Evolutionary conservation across 2,113 vertebrate species (phyloP).

Genomic region (Lasiurus borealis): DNA sequence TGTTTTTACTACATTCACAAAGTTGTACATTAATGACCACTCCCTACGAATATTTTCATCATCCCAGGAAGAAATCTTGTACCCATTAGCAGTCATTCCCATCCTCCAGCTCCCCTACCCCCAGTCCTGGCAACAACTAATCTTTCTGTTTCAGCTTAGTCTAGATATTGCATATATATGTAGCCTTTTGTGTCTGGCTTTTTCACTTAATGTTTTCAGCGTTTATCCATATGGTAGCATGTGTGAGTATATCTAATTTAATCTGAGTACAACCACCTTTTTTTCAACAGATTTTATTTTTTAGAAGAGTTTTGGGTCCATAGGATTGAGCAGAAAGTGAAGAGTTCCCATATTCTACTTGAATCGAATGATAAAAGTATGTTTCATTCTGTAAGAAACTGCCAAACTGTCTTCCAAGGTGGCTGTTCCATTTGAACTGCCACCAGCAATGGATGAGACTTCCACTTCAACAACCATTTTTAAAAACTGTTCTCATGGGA

Average conservation of each 20-base stretch:
- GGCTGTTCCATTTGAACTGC: not conserved
- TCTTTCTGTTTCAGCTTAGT: slow-evolving; percentile 18
- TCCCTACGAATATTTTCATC: not conserved
- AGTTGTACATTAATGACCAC: not conserved
- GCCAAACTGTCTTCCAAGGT: not conserved
- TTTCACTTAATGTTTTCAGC: not conserved
- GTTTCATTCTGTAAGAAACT: not conserved
- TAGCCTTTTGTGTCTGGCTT: not conserved
- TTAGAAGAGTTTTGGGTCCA: not conserved
- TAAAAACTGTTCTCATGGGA: not conserved
- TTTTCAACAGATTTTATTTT: not conserved
- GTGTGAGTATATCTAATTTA: not conserved
- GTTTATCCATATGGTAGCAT: not conserved
- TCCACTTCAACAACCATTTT: not conserved
- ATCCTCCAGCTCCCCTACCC: not conserved
- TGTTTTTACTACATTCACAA: not conserved
- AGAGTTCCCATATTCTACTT: not conserved
- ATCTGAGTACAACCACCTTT: not conserved
- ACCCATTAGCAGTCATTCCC: not conserved
- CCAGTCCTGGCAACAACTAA: not conserved
- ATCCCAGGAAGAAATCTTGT: not conserved
- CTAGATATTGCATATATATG: not conserved
- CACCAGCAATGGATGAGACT: not conserved
- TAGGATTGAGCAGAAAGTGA: not conserved
- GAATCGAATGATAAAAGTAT: not conserved